These are phyloP conservation scores for Darwinula stevensoni DNA, from an alignment of 2,888 invertebrate species.

Conservation along the genomic window DNA sequence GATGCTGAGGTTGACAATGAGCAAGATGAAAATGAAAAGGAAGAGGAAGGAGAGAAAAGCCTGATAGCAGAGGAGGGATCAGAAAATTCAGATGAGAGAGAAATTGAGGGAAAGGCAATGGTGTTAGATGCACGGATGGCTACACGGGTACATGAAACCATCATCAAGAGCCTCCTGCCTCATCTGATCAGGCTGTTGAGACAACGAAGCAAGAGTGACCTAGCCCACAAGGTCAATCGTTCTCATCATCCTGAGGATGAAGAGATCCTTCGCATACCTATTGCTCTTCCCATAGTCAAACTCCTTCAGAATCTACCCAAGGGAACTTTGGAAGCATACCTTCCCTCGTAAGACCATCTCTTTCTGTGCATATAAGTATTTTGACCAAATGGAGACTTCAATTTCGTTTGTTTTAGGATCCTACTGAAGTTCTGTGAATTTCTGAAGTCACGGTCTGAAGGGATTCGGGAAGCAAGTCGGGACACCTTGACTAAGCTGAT, in stretches of 20 bases:
- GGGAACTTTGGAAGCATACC: conserved; percentile 34
- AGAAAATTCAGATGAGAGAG: conserved; percentile 11
- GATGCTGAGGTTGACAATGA: conserved; percentile 7
- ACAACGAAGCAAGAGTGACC: conserved; percentile 37
- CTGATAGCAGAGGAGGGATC: conserved; percentile 16
- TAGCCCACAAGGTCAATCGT: conserved; percentile 23
- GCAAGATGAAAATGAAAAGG: conserved; percentile 9
- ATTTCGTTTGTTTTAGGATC: conserved; percentile 24
- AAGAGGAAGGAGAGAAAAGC: conserved; percentile 12
- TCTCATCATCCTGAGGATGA: conserved; percentile 23
- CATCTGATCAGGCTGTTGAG: conserved; percentile 41
- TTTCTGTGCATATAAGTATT: conserved; percentile 24
- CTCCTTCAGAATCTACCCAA: conserved; percentile 57
- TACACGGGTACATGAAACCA: conserved; percentile 36
- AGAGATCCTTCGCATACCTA: conserved; percentile 62
- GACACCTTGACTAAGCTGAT: conserved; percentile 80
- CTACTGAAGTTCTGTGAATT: conserved; percentile 70
- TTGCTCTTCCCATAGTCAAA: conserved; percentile 74
- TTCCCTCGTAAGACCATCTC: conserved; percentile 63
- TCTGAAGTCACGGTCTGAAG: conserved; percentile 56
- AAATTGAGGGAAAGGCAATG: conserved; percentile 10
- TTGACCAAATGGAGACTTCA: conserved; percentile 3
- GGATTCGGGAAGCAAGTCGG: conserved; percentile 51
- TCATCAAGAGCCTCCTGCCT: conserved; percentile 40
- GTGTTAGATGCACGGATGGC: conserved; percentile 17